Percentiles rank a stretch among this genome's conserved stretches.
Conservation (phyloP, 2,113 vertebrate species). For the Pelecanoides urinatrix region DNA sequence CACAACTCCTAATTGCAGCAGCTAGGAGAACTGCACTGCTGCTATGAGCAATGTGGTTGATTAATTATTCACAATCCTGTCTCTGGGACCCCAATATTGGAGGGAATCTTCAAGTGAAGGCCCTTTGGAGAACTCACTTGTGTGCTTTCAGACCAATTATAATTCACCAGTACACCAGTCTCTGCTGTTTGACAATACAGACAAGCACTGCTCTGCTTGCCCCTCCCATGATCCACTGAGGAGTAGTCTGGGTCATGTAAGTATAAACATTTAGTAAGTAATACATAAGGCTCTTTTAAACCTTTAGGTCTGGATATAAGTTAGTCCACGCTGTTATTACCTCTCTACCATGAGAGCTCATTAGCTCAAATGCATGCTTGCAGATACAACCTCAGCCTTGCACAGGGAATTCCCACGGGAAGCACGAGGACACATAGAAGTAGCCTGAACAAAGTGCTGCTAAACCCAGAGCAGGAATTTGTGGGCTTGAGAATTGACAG, state of each 20-base stretch:
- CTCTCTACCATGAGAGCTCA: neutral
- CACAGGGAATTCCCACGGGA: neutral
- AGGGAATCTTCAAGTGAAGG: neutral
- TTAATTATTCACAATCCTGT: neutral
- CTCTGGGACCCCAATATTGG: neutral
- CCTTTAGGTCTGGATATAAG: neutral
- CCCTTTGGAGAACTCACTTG: neutral
- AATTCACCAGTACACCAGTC: neutral
- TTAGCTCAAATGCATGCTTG: neutral
- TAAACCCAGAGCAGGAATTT: neutral
- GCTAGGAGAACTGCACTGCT: neutral
- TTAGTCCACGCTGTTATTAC: neutral
- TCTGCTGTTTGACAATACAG: neutral
- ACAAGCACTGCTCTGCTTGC: neutral
- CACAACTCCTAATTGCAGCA: neutral
- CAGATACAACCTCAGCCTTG: neutral
- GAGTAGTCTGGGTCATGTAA: neutral
- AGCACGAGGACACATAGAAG: neutral
- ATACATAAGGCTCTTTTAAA: neutral
- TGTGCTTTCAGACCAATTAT: neutral
- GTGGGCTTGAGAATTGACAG: neutral
- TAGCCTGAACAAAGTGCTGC: neutral
- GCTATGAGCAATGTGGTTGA: neutral
- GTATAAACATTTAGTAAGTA: neutral
- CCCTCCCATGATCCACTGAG: neutral